Conservation (phyloP, 2,797 vertebrate species). For the Acrossocheilus fasciatus region DNA sequence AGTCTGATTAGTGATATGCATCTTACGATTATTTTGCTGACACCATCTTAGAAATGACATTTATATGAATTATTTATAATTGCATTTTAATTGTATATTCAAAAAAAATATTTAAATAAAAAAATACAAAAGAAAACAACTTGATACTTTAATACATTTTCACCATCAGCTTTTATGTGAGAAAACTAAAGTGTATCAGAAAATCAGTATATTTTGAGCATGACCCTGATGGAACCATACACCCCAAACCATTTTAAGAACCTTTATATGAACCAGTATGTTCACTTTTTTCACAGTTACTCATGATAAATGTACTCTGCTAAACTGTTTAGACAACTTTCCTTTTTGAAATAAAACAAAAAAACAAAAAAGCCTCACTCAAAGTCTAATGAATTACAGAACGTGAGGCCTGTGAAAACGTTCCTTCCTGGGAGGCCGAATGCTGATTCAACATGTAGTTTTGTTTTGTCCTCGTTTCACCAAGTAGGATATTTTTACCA, state of each 20-base stretch:
- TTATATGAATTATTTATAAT: not conserved
- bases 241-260: not conserved
- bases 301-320: not conserved
- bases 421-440: not conserved
- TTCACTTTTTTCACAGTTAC: not conserved
- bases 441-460: slow-evolving; percentile 19
- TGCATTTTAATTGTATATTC: not conserved
- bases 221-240: not conserved
- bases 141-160: not conserved
- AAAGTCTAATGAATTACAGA: not conserved
- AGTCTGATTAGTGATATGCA: not conserved
- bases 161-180: not conserved
- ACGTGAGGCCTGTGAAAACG: not conserved
- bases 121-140: not conserved
- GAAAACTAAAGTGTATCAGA: not conserved
- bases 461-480: not conserved
- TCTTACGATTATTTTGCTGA: not conserved
- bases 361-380: not conserved
- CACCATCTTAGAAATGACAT: not conserved
- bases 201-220: not conserved
- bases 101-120: not conserved
- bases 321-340: not conserved
- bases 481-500: slow-evolving; percentile 30
- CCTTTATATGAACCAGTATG: not conserved
- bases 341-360: not conserved